Percentiles rank a stretch among this genome's conserved stretches.
Conservation (phyloP, 1,140 invertebrate genomes). For the Heterodera schachtii region DNA sequence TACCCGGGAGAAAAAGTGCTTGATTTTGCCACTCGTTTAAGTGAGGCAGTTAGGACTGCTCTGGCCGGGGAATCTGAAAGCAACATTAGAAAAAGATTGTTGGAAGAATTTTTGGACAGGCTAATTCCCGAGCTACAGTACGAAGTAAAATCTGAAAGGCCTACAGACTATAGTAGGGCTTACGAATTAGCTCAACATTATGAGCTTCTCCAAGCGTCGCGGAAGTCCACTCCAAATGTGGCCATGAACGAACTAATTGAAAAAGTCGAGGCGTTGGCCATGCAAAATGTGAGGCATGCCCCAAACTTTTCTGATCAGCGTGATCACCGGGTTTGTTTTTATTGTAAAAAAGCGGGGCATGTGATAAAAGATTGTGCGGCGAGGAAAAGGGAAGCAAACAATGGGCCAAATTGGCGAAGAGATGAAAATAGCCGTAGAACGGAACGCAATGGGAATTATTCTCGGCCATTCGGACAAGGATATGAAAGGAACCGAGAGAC, state of each 20-base stretch:
- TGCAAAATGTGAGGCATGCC: not conserved
- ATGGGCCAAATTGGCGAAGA: not conserved
- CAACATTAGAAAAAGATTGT: not conserved
- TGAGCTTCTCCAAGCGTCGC: not conserved
- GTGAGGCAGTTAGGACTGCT: slow-evolving; percentile 1
- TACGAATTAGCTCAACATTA: slow-evolving; percentile 7
- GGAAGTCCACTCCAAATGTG: no score
- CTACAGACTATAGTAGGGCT: not conserved
- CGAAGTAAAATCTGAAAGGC: not conserved
- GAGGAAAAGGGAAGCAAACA: not conserved
- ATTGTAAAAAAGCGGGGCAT: slow-evolving; percentile 14
- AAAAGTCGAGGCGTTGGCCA: not conserved
- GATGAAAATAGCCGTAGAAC: not conserved
- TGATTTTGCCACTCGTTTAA: slow-evolving; percentile 5
- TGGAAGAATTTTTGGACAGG: slow-evolving; percentile 12
- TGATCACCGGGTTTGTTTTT: not conserved
- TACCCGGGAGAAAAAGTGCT: slow-evolving; percentile 6
- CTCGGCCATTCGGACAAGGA: no score
- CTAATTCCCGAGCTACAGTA: not conserved
- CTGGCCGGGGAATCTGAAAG: not conserved
- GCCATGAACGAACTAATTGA: not conserved
- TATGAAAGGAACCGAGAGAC: not conserved
- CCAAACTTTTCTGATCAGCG: no score
- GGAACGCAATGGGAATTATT: not conserved
- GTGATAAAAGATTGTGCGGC: not conserved